Base-by-base conservation (phyloP, 2,797 vertebrate genomes). In the Periophthalmus magnuspinnatus region DNA sequence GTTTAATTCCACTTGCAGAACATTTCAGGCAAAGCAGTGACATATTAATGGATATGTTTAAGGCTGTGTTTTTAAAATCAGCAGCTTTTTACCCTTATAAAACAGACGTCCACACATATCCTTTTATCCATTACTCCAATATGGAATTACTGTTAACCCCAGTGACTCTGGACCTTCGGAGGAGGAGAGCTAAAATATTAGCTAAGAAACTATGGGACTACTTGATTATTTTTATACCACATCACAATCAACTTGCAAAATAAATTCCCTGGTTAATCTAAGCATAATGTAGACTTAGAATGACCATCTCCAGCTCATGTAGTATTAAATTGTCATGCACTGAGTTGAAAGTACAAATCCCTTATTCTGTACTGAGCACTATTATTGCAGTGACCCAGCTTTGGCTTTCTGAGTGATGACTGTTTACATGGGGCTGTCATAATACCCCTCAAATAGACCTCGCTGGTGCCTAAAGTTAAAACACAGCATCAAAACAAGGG, bases 341-440 rank as follows among this genome's bases (percentile, higher is more conserved):
- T 68, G 10, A 22, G 55, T 56, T 34, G 56, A 72, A 62, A 50
- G 54, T 38, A 77, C 32, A 36, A 71, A 41, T 57, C 48, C 22
- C 24, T 65, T 45, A 21, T 32, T 2, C 6, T 22, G 57, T 38
- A 68, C 68, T 48, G 55, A 48, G 60, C 45, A 48, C 67, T 61
- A 70, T 76, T 79, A 82, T 61, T 76, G 62, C 62, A 34, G 74
- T 70, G 80, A 73, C 81, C 74, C 56, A 75, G 19, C 54, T 69
- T 83, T 77, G 83, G 80, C 79, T 67, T 78, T 16, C 71, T 77
- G 79, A 84, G 83, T 68, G 81, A 86, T 65, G 84, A 81, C 79
- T 90, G 90, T 92, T 91, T 90, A 91, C 84, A 89, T 84, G 84
- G 22, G 82, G 88, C 88, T 87, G 87, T 90, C 91, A 91, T 88